Conservation (phyloP, 2,113 vertebrate species). For the Dromiciops gliroides region DNA sequence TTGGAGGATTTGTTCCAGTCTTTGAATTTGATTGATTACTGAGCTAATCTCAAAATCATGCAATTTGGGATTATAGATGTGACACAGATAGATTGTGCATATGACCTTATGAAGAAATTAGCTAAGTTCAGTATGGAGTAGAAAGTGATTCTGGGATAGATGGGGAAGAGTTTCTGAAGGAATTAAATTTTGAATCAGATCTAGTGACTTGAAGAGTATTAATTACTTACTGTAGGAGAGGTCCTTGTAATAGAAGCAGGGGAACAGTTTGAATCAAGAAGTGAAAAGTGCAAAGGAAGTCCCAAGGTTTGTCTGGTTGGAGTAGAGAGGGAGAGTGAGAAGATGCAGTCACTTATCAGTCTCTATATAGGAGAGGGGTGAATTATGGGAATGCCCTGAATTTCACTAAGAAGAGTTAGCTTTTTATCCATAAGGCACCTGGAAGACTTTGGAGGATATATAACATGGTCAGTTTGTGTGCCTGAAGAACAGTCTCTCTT, state of each 20-base stretch:
- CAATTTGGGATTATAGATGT: slow-evolving; percentile 56
- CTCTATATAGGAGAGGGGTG: background rate
- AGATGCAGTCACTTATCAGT: background rate
- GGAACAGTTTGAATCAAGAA: slow-evolving; percentile 44
- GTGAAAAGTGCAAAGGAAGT: slow-evolving; percentile 34
- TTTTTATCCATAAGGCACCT: background rate
- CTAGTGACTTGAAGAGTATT: slow-evolving; percentile 35
- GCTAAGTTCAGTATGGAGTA: slow-evolving; percentile 2
- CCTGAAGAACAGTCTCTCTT: background rate
- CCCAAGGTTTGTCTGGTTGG: slow-evolving; percentile 2
- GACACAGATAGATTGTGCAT: slow-evolving; percentile 13
- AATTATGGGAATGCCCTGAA: background rate
- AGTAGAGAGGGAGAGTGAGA: slow-evolving; percentile 1
- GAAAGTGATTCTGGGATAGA: slow-evolving; percentile 39
- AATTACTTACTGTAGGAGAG: slow-evolving; percentile 29
- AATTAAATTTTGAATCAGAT: slow-evolving; percentile 42
- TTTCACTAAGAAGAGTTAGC: slow-evolving; percentile 10
- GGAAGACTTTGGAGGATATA: slow-evolving; percentile 45
- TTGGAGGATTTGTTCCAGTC: slow-evolving; percentile 32
- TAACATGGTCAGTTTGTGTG: slow-evolving; percentile 10
- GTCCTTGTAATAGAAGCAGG: slow-evolving; percentile 22
- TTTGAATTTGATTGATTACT: slow-evolving; percentile 53
- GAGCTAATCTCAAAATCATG: slow-evolving; percentile 49
- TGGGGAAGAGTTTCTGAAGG: background rate
- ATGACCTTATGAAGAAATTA: slow-evolving; percentile 46